These are phyloP conservation scores for Argya squamiceps DNA, from an alignment of 2,797 vertebrate genomes.

Conservation along the genomic window DNA sequence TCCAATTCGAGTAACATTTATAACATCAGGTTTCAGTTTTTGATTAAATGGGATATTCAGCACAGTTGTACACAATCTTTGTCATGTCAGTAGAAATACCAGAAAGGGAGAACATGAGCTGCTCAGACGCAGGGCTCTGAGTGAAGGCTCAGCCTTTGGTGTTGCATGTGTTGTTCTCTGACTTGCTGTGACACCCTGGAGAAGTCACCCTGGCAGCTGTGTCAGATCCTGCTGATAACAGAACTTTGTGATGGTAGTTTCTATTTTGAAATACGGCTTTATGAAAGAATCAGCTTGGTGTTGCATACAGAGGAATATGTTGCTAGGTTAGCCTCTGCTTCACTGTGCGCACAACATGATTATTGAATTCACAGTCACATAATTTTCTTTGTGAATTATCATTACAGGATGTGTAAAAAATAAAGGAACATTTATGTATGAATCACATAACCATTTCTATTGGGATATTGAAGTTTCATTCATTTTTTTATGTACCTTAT, in stretches of 20 bases:
- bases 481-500: background rate
- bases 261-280: background rate
- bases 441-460: background rate
- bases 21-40: background rate
- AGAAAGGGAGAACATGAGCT: background rate
- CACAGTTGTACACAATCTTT: background rate
- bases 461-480: background rate
- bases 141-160: background rate
- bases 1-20: background rate
- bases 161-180: background rate
- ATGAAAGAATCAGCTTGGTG: background rate
- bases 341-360: background rate
- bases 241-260: background rate
- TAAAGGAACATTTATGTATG: background rate
- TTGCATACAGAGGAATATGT: background rate
- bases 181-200: background rate
- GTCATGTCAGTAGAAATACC: background rate
- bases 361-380: background rate
- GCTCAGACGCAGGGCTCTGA: background rate
- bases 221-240: background rate
- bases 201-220: background rate
- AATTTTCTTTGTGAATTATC: background rate
- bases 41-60: background rate
- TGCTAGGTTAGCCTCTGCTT: background rate
- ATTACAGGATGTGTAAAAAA: background rate